These are phyloP conservation scores for Cydia amplana DNA, from an alignment of 1,140 invertebrate genomes.

Conservation along the genomic window DNA sequence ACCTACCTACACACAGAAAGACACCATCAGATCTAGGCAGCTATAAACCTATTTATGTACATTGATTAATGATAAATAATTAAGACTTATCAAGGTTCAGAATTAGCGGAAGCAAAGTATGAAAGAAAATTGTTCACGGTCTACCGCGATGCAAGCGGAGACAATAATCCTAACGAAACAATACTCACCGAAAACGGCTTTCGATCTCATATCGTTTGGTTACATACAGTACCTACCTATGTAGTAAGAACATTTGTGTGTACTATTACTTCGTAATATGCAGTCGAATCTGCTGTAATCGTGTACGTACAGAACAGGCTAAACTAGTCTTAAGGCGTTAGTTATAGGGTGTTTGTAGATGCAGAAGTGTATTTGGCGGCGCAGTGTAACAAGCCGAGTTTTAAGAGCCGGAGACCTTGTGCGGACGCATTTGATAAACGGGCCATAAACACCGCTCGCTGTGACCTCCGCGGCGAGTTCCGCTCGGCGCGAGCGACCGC, in stretches of 20 bases:
- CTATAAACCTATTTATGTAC: background rate
- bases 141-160: background rate
- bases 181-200: constrained; percentile 20
- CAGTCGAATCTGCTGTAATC: background rate
- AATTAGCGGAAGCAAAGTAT: constrained; percentile 1
- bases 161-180: constrained; percentile 6
- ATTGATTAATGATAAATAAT: constrained; percentile 3
- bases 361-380: background rate
- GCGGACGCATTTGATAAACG: constrained; percentile 47
- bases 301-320: background rate
- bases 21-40: background rate
- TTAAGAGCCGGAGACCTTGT: constrained; percentile 46
- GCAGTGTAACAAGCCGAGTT: constrained; percentile 23
- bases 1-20: background rate
- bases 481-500: constrained; percentile 5
- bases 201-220: constrained; percentile 14
- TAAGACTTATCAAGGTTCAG: constrained; percentile 9
- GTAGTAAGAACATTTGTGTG: constrained; percentile 14
- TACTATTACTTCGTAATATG: constrained; percentile 22
- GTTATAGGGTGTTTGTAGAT: background rate
- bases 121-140: constrained; percentile 9
- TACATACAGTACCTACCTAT: constrained; percentile 7
- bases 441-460: constrained; percentile 42
- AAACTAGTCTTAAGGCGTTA: constrained; percentile 10
- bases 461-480: constrained; percentile 44